Evolutionary conservation across 2,113 vertebrate species (phyloP), one percentile per base, ranked within the genome.

Genomic region (Zosterops japonicus): DNA sequence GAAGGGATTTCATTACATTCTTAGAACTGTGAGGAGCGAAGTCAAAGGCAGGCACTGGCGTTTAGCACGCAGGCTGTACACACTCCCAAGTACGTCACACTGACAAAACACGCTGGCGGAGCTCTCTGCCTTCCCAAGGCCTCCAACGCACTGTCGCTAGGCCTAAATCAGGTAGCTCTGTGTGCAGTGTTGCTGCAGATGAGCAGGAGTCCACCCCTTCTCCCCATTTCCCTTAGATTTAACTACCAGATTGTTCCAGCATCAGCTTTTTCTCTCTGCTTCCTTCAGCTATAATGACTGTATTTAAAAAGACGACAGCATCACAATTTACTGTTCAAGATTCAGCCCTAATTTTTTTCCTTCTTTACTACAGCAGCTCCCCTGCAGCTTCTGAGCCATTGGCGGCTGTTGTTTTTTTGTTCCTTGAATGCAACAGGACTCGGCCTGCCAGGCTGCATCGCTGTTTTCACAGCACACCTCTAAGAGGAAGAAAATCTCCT

Each of bases 61-160:
- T 64, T 96, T 74, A 91, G 95, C 96, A 97, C 83, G 95, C 97
- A 87, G 96, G 94, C 97, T 93, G 96, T 91, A 93, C 96, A 87
- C 89, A 47, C 96, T 72, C 95, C 94, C 60, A 19, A 92, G 93
- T 46, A 96, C 96, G 92, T 97, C 97, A 98, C 94, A 20, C 82
- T 29, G 87, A 95, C 95, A 95, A 82, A 95, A 97, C 94, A 92
- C 31, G 47, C 97, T 96, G 90, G 90, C 96, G 44, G 94, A 97
- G 98, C 96, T 81, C 13, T 74, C 96, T 94, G 97, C 95, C 39
- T 96, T 97, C 96, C 96, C 84, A 44, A 94, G 95, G 97, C 97
- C 97, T 97, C 96, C 95, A 89, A 96, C 92, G 89, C 82, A 44
- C 89, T 72, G 97, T 90, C 94, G 65, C 91, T 64, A 82, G 89